Evolutionary conservation across 2,113 vertebrate species (phyloP).

Genomic region (Cyanoramphus novaezelandiae): DNA sequence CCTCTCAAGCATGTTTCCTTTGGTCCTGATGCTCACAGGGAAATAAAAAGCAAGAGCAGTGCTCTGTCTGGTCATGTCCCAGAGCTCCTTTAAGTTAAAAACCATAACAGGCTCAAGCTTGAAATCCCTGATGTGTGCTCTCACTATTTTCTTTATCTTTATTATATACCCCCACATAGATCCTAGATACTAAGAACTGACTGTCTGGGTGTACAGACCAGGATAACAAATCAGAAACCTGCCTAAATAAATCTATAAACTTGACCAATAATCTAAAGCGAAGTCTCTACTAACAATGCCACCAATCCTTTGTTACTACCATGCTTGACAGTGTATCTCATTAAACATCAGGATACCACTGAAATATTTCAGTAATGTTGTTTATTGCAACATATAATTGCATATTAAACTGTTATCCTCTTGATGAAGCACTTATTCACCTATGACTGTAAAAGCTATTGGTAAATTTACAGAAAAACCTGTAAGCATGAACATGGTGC

Average conservation of each 20-base stretch:
- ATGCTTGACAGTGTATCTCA: not conserved
- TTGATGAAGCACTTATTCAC: not conserved
- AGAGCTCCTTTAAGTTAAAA: not conserved
- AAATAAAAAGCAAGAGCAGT: not conserved
- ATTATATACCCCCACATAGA: rapidly evolving
- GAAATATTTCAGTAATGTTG: not conserved
- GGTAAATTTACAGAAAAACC: not conserved
- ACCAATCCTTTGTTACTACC: not conserved
- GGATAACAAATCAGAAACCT: not conserved
- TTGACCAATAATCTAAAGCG: not conserved
- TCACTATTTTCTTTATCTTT: not conserved
- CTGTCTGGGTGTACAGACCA: not conserved
- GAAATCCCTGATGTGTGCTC: rapidly evolving
- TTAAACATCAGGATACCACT: not conserved
- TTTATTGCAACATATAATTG: not conserved
- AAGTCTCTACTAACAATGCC: not conserved
- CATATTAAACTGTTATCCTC: not conserved
- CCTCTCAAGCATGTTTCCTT: not conserved
- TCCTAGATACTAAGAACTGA: not conserved
- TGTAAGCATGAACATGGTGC: not conserved
- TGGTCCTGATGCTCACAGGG: not conserved
- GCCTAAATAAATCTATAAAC: not conserved
- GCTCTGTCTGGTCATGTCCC: not conserved
- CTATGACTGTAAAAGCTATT: not conserved
- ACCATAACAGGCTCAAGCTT: not conserved